Percentiles rank a stretch among this genome's conserved stretches.
Evolutionary conservation across 1,140 invertebrate species (phyloP).

Genomic region (Phymorhynchus buccinoides): DNA sequence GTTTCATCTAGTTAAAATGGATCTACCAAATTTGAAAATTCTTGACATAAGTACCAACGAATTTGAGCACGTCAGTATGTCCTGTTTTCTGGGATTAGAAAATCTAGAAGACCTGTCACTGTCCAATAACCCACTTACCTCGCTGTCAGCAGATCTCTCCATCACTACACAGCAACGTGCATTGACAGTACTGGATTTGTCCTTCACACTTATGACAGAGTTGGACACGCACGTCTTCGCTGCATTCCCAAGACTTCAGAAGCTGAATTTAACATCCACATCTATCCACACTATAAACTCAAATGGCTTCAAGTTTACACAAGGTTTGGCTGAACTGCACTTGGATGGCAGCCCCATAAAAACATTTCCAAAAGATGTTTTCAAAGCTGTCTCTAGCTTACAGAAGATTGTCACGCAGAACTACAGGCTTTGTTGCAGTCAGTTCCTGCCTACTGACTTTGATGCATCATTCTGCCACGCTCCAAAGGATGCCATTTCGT

Average conservation of each 20-base stretch:
- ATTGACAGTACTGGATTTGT: neutral
- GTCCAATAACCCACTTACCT: neutral
- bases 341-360: neutral
- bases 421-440: neutral
- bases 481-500: neutral
- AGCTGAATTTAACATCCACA: neutral
- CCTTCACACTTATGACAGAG: neutral
- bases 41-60: slow-evolving; percentile 38
- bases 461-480: neutral
- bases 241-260: neutral
- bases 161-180: neutral
- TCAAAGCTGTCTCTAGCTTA: neutral
- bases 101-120: neutral
- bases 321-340: neutral
- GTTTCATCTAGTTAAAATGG: neutral
- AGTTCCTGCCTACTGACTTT: neutral
- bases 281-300: neutral
- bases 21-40: neutral
- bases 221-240: neutral
- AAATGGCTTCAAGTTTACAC: neutral
- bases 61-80: neutral
- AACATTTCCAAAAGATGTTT: neutral
- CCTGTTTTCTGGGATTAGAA: neutral
- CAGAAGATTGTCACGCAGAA: neutral
- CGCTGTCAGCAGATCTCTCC: neutral